Conservation (phyloP, 2,113 vertebrate species). For the Hipposideros armiger region DNA sequence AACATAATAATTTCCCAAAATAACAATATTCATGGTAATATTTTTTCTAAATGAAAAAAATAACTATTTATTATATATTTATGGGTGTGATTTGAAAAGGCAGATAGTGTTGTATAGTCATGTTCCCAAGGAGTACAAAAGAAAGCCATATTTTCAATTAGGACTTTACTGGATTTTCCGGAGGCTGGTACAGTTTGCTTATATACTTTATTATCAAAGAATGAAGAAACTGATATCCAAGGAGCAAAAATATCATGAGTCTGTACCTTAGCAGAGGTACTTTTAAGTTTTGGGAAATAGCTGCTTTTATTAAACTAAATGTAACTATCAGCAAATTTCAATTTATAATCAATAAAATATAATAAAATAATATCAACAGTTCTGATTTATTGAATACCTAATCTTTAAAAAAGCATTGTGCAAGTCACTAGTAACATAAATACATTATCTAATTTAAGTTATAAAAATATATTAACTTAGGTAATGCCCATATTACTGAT, state of each 20-base stretch:
- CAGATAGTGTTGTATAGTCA: background rate
- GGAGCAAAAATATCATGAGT: background rate
- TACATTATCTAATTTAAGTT: background rate
- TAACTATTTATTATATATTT: background rate
- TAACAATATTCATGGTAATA: background rate
- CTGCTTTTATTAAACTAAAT: background rate
- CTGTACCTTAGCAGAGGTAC: background rate
- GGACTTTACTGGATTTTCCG: background rate
- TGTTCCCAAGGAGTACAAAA: background rate
- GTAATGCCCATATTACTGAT: background rate
- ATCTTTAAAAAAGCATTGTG: background rate
- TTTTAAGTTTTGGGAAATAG: slow-evolving; percentile 12
- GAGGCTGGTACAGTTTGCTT: background rate
- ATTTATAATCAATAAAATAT: background rate
- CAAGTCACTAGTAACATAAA: background rate
- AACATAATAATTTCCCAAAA: background rate
- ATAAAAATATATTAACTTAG: background rate
- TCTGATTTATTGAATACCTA: background rate
- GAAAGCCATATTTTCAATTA: background rate
- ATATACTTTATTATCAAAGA: background rate
- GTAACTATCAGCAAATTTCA: background rate
- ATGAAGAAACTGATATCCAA: background rate
- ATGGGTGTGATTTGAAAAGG: background rate
- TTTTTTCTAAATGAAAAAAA: background rate
- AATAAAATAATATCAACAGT: background rate